A percentile compares a stretch with the other conserved stretches of the same genome.
phyloP scores from a whole-genome alignment of 2,888 invertebrate genomes.

The Tenthredo distinguenda region DNA sequence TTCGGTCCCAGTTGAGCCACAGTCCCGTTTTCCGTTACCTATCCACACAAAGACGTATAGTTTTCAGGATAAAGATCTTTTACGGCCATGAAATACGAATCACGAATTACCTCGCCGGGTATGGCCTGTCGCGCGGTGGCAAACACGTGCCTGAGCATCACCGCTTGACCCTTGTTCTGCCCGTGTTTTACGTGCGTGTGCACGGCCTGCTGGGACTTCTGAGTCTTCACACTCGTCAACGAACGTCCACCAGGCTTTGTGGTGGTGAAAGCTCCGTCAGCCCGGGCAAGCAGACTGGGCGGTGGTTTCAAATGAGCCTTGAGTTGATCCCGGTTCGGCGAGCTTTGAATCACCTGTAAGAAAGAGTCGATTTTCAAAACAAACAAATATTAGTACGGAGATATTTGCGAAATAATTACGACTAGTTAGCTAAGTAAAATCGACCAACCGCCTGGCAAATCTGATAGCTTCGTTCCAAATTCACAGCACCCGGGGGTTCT shows the following conservation, averaged over 20 bases:
- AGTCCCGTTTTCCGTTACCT: conserved; percentile 71
- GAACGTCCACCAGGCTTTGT: conserved; percentile 73
- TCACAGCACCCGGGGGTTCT: conserved; percentile 94
- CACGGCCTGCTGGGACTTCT: conserved; percentile 69
- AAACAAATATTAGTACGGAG: not conserved
- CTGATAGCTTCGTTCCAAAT: conserved; percentile 96
- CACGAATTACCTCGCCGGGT: conserved; percentile 69
- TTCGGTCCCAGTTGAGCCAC: conserved; percentile 71
- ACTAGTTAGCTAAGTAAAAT: not conserved
- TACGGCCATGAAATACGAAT: not conserved
- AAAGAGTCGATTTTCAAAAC: not conserved
- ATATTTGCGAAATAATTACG: not conserved
- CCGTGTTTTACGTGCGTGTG: conserved; percentile 69
- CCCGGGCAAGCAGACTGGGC: conserved; percentile 85
- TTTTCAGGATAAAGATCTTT: not conserved
- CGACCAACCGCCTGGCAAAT: conserved; percentile 90
- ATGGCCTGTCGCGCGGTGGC: conserved; percentile 71
- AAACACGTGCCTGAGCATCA: conserved; percentile 74
- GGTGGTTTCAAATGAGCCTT: conserved; percentile 92
- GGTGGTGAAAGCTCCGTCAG: conserved; percentile 72
- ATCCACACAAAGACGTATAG: conserved; percentile 49
- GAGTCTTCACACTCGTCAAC: conserved; percentile 72
- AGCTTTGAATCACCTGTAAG: conserved; percentile 90
- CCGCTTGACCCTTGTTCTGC: conserved; percentile 71
- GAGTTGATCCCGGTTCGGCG: conserved; percentile 93